phyloP scores from a whole-genome alignment of 2,888 invertebrate genomes.

The Agrypnus murinus region DNA sequence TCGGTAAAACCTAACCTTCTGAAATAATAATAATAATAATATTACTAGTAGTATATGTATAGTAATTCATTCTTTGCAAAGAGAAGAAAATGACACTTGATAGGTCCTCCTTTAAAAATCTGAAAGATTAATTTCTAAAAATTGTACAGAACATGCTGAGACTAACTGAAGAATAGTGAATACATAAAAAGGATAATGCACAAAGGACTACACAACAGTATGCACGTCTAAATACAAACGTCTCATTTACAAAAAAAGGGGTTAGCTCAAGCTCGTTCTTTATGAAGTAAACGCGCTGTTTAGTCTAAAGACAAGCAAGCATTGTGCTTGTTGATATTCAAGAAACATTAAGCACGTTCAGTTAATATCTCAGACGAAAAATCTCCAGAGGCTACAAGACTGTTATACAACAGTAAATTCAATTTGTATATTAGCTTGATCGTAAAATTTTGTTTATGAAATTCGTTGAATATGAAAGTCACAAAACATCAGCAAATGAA shows the following conservation, averaged over 20 bases:
- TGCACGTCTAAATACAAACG: slow-evolving; percentile 16
- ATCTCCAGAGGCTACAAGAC: slow-evolving; percentile 1
- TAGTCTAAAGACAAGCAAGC: slow-evolving; percentile 7
- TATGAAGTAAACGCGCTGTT: slow-evolving; percentile 18
- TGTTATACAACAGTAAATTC: slow-evolving; percentile 2
- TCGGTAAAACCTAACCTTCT: not conserved
- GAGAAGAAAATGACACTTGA: too few relatives aligned
- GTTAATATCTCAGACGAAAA: slow-evolving; percentile 8
- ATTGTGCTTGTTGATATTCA: slow-evolving; percentile 26
- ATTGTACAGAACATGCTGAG: too few relatives aligned
- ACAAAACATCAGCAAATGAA: too few relatives aligned
- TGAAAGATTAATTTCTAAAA: too few relatives aligned
- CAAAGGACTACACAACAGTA: not conserved
- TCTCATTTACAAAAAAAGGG: slow-evolving; percentile 19
- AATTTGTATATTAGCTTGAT: not conserved
- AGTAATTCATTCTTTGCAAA: too few relatives aligned
- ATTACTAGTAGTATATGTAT: too few relatives aligned
- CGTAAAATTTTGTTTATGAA: too few relatives aligned
- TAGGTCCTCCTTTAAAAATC: too few relatives aligned
- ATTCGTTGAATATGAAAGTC: too few relatives aligned
- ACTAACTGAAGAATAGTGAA: too few relatives aligned
- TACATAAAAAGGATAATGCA: not conserved
- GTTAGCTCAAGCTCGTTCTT: slow-evolving; percentile 2
- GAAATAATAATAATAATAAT: too few relatives aligned
- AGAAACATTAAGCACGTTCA: slow-evolving; percentile 24